Evolutionary conservation across 1,140 invertebrate species (phyloP), one percentile per base, ranked within the genome.

Genomic region (Drosophila serrata): DNA sequence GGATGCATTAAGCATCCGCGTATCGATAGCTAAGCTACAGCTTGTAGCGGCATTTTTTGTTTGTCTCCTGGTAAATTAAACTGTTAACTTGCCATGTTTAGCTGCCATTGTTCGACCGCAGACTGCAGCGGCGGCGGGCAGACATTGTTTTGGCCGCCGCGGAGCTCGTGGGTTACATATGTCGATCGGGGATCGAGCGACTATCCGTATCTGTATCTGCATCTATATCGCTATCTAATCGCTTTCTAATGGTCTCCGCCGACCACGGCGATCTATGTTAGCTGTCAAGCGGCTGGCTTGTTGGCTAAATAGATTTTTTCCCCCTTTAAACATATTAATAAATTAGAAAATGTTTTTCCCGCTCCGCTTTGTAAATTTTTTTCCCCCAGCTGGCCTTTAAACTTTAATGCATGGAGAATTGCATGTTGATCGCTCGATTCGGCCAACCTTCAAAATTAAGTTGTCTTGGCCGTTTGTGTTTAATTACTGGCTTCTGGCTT

Each of bases 81-180:
- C 85, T 90, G 85, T 90, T 90, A 90, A 90, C 86, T 90, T 90
- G 81, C 85, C 85, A 85, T 88, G 85, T 90, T 90, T 85, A 90
- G 86, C 81, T 90, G 85, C 85, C 86, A 90, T 90, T 90, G 85
- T 90, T 90, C 55, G 75, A 75, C 69, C 49, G 31, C 49, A 49
- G 37, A 24, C 45, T 24, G 43, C 43, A 24, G 22, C 45, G 45
- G 42, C 75, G 45, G 42, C 75, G 74, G 69, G 62, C 80, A 75
- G 84, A 88, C 84, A 88, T 88, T 88, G 80, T 85, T 81, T 72
- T 40, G 51, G 57, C 74, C 63, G 29, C 57, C 29, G 40, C 56
- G 29, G 53, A 29, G 75, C 82, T 86, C 74, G 79, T 77, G 80
- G 80, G 72, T 62, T 74, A 84, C 84, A 88, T 80, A 80, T 84